Percentiles rank a stretch among this genome's conserved stretches.
Conservation (phyloP, 2,888 invertebrate genomes). For the Sarcophaga carnaria region DNA sequence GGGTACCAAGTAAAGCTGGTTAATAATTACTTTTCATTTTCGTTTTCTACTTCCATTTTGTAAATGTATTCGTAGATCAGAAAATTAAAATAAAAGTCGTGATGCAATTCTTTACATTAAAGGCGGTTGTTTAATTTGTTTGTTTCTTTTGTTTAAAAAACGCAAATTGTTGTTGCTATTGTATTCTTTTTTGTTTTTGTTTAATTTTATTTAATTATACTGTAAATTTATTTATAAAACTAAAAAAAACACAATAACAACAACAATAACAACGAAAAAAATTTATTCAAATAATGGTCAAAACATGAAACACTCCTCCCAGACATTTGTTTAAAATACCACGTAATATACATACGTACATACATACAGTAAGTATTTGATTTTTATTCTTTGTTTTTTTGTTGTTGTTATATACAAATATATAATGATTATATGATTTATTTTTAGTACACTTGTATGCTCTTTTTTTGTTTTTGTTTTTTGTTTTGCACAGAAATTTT, state of each 20-base stretch:
- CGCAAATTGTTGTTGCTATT: conserved; percentile 11
- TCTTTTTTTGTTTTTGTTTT: background rate
- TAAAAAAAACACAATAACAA: background rate
- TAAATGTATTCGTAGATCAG: background rate
- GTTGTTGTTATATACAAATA: too few species aligned
- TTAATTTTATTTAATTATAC: conserved; percentile 49
- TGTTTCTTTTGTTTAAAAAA: conserved; percentile 36
- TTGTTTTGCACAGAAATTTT: too few species aligned
- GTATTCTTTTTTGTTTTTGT: conserved; percentile 12
- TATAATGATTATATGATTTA: background rate
- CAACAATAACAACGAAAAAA: conserved; percentile 3
- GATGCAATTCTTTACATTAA: conserved; percentile 49
- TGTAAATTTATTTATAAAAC: conserved; percentile 39
- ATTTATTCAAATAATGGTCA: conserved; percentile 50
- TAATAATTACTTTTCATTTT: conserved; percentile 18
- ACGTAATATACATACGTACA: too few species aligned
- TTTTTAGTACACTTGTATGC: background rate
- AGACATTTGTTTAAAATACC: background rate
- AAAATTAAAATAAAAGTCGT: conserved; percentile 34
- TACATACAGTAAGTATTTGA: too few species aligned
- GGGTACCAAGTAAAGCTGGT: too few species aligned
- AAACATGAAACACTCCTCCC: conserved; percentile 54
- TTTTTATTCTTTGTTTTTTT: background rate
- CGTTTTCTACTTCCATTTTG: background rate
- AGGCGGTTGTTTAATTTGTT: conserved; percentile 13